These are phyloP conservation scores for Agelastica alni DNA, from an alignment of 2,888 invertebrate species.

Conservation along the genomic window DNA sequence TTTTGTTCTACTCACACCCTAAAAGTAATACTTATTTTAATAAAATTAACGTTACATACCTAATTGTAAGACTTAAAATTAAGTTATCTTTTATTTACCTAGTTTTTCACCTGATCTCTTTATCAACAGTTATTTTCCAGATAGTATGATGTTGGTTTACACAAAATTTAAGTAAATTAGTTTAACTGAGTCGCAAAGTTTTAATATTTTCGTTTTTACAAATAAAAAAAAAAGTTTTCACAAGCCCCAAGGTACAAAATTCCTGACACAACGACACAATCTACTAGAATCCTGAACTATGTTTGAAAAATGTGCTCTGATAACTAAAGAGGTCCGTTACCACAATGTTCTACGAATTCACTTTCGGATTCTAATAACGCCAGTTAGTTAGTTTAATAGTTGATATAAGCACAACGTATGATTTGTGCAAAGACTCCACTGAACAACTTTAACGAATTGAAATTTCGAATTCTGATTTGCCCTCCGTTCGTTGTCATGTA, in stretches of 20 bases:
- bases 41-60: not conserved
- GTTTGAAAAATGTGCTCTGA: not conserved
- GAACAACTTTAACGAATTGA: too few species aligned
- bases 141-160: not conserved
- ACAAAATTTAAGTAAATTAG: constrained; percentile 8
- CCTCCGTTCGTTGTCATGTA: not conserved
- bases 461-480: too few species aligned
- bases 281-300: not conserved
- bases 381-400: too few species aligned
- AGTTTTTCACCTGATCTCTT: constrained; percentile 7
- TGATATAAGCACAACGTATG: too few species aligned
- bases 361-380: too few species aligned
- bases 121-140: not conserved
- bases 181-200: not conserved
- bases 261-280: constrained; percentile 9
- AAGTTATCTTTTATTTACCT: constrained; percentile 9
- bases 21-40: not conserved
- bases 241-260: constrained; percentile 5
- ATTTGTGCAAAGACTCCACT: too few species aligned
- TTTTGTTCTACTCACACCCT: too few species aligned
- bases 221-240: constrained; percentile 10
- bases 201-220: constrained; percentile 8
- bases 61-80: constrained; percentile 4
- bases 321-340: not conserved
- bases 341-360: too few species aligned